Conservation (phyloP, 2,113 vertebrate species). For the Tragulus kanchil region DNA sequence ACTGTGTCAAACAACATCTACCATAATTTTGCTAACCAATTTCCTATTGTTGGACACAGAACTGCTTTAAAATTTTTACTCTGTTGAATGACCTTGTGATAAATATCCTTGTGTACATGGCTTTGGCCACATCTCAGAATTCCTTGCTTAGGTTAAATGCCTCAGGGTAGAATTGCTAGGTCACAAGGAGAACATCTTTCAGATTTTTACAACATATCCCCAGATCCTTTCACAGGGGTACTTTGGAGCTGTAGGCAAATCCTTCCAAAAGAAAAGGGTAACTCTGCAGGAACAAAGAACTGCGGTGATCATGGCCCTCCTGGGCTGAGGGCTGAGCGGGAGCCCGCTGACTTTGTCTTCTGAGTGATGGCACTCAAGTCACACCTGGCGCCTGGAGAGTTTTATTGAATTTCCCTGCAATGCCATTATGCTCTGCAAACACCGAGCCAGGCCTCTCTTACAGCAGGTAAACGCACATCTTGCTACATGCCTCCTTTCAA, state of each 20-base stretch:
- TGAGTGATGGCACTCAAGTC: slow-evolving; percentile 47
- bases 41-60: neutral
- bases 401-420: slow-evolving; percentile 48
- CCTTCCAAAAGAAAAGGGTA: neutral
- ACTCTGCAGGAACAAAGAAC: neutral
- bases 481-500: slow-evolving; percentile 50
- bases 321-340: neutral
- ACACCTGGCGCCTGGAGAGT: neutral
- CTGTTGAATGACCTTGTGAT: neutral
- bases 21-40: neutral
- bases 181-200: neutral
- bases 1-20: neutral
- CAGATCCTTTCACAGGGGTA: neutral
- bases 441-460: neutral
- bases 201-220: neutral
- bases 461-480: slow-evolving; percentile 12
- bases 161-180: neutral
- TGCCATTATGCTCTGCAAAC: neutral
- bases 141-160: slow-evolving; percentile 8
- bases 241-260: neutral
- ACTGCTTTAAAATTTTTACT: neutral
- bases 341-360: neutral
- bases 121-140: neutral
- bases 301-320: neutral
- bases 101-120: neutral